A percentile compares a stretch with the other conserved stretches of the same genome.
phyloP scores from a whole-genome alignment of 2,797 vertebrate species.

The Pachyuromys duprasi region DNA sequence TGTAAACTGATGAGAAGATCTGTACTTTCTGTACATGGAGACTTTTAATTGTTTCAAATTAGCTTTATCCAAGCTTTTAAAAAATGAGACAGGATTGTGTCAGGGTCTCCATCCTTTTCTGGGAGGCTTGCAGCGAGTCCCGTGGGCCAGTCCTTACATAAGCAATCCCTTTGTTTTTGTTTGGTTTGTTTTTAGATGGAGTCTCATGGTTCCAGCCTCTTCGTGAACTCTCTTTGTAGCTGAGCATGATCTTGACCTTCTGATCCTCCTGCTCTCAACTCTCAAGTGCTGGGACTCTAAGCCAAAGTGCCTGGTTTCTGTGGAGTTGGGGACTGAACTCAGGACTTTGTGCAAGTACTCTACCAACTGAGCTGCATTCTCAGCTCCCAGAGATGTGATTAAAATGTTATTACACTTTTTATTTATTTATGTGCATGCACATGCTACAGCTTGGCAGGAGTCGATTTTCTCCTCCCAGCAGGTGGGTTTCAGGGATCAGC shows the following conservation, averaged over 20 bases:
- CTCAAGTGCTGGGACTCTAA: background rate
- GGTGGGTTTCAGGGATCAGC: background rate
- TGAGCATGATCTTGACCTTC: background rate
- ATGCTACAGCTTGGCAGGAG: background rate
- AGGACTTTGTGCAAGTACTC: background rate
- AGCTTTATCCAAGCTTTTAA: background rate
- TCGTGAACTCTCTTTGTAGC: background rate
- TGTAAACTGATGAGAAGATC: background rate
- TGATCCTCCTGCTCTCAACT: background rate
- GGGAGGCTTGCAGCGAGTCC: background rate
- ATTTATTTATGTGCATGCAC: background rate
- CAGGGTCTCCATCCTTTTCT: background rate
- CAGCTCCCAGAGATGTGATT: background rate
- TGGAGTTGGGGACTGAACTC: background rate
- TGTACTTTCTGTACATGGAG: background rate
- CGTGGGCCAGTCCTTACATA: background rate
- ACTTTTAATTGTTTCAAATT: conserved; percentile 24
- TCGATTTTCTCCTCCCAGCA: background rate
- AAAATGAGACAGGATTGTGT: background rate
- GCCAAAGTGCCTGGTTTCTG: background rate
- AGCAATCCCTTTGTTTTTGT: background rate
- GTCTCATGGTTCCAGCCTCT: background rate
- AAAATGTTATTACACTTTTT: background rate
- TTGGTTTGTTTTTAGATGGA: background rate
- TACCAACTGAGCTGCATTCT: background rate